These are phyloP conservation scores for Sphaerodactylus townsendi DNA, from an alignment of 2,113 vertebrate genomes.

Conservation along the genomic window DNA sequence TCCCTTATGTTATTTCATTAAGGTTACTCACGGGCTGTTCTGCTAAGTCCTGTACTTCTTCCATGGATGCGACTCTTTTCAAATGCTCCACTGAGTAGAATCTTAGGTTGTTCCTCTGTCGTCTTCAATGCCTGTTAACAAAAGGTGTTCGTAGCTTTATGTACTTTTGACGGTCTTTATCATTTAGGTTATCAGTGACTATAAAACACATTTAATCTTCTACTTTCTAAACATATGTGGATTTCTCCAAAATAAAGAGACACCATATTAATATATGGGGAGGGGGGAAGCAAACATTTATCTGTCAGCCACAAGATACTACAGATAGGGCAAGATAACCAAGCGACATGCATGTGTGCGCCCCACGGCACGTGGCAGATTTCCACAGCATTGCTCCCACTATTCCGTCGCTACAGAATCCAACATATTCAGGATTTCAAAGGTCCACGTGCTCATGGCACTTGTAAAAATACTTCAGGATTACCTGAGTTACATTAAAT, in stretches of 20 bases:
- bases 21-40: constrained; percentile 78
- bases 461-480: constrained; percentile 66
- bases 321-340: constrained; percentile 31
- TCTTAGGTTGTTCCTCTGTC: constrained; percentile 47
- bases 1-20: constrained; percentile 28
- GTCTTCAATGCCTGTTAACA: constrained; percentile 74
- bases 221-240: constrained; percentile 62
- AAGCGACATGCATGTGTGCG: constrained; percentile 35
- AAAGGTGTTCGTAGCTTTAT: constrained; percentile 73
- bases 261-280: constrained; percentile 56
- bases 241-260: constrained; percentile 62
- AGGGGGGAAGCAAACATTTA: constrained; percentile 70
- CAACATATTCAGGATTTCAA: constrained; percentile 44
- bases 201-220: constrained; percentile 57
- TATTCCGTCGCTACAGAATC: constrained; percentile 41
- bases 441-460: constrained; percentile 48
- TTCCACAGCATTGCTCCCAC: constrained; percentile 43
- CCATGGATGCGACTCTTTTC: constrained; percentile 70
- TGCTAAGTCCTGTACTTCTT: constrained; percentile 76
- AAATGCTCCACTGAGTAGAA: constrained; percentile 41
- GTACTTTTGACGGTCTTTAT: constrained; percentile 64
- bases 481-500: constrained; percentile 62
- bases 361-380: constrained; percentile 54
- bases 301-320: constrained; percentile 62
- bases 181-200: constrained; percentile 75